Conservation (phyloP, 2,888 invertebrate genomes). For the Oegoconia quadripuncta region DNA sequence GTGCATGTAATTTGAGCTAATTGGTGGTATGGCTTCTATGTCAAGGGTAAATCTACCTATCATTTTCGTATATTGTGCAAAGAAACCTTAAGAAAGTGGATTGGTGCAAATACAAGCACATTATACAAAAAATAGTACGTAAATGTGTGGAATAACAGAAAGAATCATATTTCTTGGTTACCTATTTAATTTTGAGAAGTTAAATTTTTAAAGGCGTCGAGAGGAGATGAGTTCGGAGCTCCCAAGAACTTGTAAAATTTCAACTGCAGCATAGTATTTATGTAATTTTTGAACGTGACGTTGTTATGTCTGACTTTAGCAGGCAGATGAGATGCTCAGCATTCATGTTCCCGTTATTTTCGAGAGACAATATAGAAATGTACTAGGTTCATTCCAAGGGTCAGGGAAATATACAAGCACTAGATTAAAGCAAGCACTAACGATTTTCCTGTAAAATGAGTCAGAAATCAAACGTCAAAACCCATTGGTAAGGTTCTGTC, state of each 20-base stretch:
- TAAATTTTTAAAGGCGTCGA: no score
- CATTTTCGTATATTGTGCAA: slow-evolving; percentile 26
- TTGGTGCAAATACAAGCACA: no score
- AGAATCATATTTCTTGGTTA: no score
- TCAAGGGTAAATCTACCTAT: slow-evolving; percentile 36
- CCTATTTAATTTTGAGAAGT: no score
- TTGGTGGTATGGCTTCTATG: slow-evolving; percentile 47
- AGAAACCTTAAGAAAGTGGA: no score
- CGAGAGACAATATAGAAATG: neutral
- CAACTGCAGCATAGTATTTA: no score
- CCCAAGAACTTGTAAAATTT: no score
- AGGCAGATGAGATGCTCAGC: neutral
- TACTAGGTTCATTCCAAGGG: neutral
- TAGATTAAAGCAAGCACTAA: slow-evolving; percentile 25
- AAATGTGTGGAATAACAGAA: no score
- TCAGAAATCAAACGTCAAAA: slow-evolving; percentile 72
- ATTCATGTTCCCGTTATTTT: no score
- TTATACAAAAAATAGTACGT: neutral
- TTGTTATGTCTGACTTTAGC: no score
- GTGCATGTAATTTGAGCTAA: slow-evolving; percentile 34
- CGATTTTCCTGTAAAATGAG: slow-evolving; percentile 50
- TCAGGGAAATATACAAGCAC: slow-evolving; percentile 13
- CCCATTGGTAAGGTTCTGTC: slow-evolving; percentile 54
- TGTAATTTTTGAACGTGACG: no score
- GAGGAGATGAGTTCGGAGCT: no score